Percentiles rank a stretch among this genome's conserved stretches.
Evolutionary conservation across 2,888 invertebrate genomes (phyloP).

Genomic region (Nomada fabriciana): DNA sequence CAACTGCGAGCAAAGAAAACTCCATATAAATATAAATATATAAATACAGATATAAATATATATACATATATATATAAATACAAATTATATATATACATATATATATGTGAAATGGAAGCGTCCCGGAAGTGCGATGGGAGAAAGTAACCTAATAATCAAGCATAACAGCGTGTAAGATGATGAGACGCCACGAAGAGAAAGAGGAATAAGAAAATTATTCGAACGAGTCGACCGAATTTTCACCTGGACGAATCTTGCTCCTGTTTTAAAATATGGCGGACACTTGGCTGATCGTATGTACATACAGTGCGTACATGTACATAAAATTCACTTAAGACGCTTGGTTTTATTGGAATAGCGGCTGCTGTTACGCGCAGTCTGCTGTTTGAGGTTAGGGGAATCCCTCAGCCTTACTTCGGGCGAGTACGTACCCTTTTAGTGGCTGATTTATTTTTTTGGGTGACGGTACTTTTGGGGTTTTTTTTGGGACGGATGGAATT

Average conservation of each 20-base stretch:
- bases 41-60: slow-evolving; percentile 38
- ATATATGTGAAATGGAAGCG: slow-evolving; percentile 22
- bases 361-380: slow-evolving; percentile 7
- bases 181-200: no score
- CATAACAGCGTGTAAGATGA: slow-evolving; percentile 43
- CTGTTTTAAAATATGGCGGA: slow-evolving; percentile 70
- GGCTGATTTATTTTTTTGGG: not conserved
- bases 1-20: slow-evolving; percentile 38
- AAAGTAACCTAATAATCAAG: slow-evolving; percentile 69
- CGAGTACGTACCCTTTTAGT: not conserved
- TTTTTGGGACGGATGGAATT: not conserved
- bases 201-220: no score
- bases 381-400: not conserved
- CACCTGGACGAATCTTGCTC: slow-evolving; percentile 1
- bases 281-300: slow-evolving; percentile 55
- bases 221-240: not conserved
- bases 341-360: slow-evolving; percentile 1
- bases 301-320: slow-evolving; percentile 32
- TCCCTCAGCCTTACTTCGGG: not conserved
- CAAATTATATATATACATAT: slow-evolving; percentile 13
- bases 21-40: slow-evolving; percentile 41
- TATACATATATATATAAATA: slow-evolving; percentile 37
- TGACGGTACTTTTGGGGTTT: not conserved
- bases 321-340: slow-evolving; percentile 14
- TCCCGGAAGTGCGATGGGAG: slow-evolving; percentile 11